A percentile compares a stretch with the other conserved stretches of the same genome.
Evolutionary conservation across 2,797 vertebrate genomes (phyloP).

Genomic region (Lacerta viridis): DNA sequence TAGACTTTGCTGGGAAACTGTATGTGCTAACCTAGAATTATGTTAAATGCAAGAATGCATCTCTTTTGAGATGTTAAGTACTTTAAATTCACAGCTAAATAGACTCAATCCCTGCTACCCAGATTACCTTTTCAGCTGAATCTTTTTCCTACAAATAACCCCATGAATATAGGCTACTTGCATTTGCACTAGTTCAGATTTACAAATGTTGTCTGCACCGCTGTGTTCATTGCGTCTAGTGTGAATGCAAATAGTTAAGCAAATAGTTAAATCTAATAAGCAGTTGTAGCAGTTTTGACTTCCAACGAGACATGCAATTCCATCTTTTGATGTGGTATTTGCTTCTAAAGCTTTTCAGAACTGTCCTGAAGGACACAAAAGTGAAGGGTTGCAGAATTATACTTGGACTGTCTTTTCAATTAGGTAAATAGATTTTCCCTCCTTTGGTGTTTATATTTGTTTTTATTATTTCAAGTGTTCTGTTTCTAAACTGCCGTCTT

Average conservation of each 20-base stretch:
- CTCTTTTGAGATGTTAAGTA: constrained; percentile 28
- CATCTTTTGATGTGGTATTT: not conserved
- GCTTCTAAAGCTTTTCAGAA: constrained; percentile 3
- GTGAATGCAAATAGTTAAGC: not conserved
- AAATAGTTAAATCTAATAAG: not conserved
- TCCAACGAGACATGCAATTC: not conserved
- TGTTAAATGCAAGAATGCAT: not conserved
- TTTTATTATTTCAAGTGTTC: not conserved
- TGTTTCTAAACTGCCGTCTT: not conserved
- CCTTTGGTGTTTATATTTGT: not conserved
- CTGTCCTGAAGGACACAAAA: not conserved
- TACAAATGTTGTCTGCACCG: not conserved
- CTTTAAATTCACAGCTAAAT: constrained; percentile 35
- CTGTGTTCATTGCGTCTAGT: rapidly evolving
- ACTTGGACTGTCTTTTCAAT: not conserved
- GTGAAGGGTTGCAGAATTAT: not conserved
- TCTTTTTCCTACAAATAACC: constrained; percentile 24
- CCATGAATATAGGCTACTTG: not conserved
- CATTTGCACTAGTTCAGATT: not conserved
- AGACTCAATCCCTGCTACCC: not conserved
- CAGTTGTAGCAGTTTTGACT: not conserved
- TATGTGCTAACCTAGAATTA: not conserved
- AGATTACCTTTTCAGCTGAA: constrained; percentile 13
- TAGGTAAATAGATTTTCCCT: not conserved
- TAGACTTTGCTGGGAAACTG: not conserved